Percentiles rank a stretch among this genome's conserved stretches.
These are phyloP conservation scores for Heliconius nattereri DNA, from an alignment of 1,140 invertebrate species.

Conservation along the genomic window DNA sequence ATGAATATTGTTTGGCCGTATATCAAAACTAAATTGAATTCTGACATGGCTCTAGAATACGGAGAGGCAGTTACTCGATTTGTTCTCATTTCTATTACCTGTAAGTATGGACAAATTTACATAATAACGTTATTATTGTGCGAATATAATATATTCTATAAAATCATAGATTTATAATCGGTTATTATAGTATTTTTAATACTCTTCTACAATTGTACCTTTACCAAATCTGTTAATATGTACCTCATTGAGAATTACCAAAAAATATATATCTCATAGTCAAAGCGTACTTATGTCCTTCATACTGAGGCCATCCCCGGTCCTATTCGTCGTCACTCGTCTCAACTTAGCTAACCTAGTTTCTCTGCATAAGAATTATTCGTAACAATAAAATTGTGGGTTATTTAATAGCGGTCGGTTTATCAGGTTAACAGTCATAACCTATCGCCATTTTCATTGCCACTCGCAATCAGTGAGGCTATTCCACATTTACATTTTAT, in stretches of 20 bases:
- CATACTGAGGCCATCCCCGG: not conserved
- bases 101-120: slow-evolving; percentile 82
- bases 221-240: too few relatives aligned
- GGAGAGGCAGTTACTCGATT: slow-evolving; percentile 87
- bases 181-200: not conserved
- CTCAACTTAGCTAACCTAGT: not conserved
- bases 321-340: not conserved
- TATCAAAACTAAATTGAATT: slow-evolving; percentile 83
- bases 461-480: not conserved
- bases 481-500: not conserved
- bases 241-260: too few relatives aligned
- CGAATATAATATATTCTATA: not conserved
- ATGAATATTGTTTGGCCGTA: slow-evolving; percentile 93
- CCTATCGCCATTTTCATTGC: slow-evolving; percentile 21
- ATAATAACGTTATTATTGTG: not conserved
- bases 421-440: slow-evolving; percentile 19
- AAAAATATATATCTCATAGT: too few relatives aligned
- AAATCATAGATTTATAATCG: not conserved
- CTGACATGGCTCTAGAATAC: slow-evolving; percentile 82
- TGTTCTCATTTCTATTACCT: slow-evolving; percentile 88
- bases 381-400: not conserved
- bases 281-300: not conserved
- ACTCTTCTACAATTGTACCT: too few relatives aligned
- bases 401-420: not conserved
- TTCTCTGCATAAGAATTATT: not conserved